Base-by-base conservation (phyloP, 2,888 invertebrate genomes). In the Nephrotoma appendiculata region DNA sequence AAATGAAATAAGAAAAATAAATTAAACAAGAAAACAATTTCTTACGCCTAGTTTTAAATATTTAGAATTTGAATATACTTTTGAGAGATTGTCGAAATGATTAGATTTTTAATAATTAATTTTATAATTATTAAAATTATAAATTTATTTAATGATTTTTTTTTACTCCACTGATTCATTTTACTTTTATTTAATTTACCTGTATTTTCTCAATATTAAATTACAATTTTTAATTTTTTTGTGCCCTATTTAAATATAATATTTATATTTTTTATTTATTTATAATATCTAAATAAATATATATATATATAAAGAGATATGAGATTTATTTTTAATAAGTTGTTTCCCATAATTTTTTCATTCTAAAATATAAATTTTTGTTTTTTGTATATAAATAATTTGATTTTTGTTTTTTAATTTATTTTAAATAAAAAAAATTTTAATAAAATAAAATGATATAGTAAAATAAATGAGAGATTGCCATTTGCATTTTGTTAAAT, bases 171-270 rank as follows among this genome's bases (percentile, higher is more conserved):
- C 84, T 84, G 41, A 42, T 84, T 84, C 84, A 42, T 84, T 15
- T 84, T 83, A 9, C 41, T 83, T 41, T 41, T 84, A n/a, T 84
- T 84, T 42, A n/a, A 42, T 84, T 42, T 42, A 42, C 84, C 41
- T 84, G 41, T 84, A 84, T 84, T 84, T 84, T 84, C 84, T 84
- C 43, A 42, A 42, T 84, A 43, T 84, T 84, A 84, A 42, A 42
- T 85, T 85, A 84, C 84, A 84, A 84, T 85, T 85, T 85, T 85
- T 44, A 44, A 44, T 85, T 85, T 85, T 44, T 85, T 85, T 85
- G 85, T 85, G 85, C 85, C 85, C 85, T 85, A 85, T 42, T 44
- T 85, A 85, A 44, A 85, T 85, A 85, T 43, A 43, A 83, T 42
- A 42, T 84, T 12, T 42, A 84, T 84, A 15, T 42, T 83, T 84